A percentile compares a stretch with the other conserved stretches of the same genome.
These are phyloP conservation scores for Ostrea edulis DNA, from an alignment of 1,140 invertebrate species.

Conservation along the genomic window DNA sequence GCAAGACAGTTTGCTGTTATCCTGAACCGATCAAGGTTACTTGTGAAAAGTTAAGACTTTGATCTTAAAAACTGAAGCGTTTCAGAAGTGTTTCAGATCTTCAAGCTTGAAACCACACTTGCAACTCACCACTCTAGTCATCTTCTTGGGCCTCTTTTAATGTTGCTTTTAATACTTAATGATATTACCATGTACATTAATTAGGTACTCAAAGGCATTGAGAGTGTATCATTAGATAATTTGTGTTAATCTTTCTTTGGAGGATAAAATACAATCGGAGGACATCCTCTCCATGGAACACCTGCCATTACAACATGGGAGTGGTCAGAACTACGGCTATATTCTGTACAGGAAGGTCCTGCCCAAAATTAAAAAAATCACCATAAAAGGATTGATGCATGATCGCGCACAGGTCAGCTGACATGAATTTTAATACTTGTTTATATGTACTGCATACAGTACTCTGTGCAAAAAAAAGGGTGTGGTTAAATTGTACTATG, in stretches of 20 bases:
- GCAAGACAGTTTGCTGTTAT: too few species aligned
- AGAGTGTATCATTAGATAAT: not conserved
- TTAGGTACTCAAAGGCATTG: not conserved
- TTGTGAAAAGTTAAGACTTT: too few species aligned
- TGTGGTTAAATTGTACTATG: too few species aligned
- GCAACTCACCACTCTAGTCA: too few species aligned
- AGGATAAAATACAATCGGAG: not conserved
- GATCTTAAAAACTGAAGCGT: too few species aligned
- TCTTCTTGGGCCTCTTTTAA: too few species aligned
- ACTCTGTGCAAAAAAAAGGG: too few species aligned
- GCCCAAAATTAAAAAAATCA: conserved; percentile 64
- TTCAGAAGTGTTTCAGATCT: too few species aligned
- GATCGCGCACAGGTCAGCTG: conserved; percentile 49
- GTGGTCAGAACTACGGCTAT: conserved; percentile 83
- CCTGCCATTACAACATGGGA: conserved; percentile 81
- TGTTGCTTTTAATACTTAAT: too few species aligned
- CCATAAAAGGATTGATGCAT: conserved; percentile 40
- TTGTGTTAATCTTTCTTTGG: not conserved
- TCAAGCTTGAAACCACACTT: too few species aligned
- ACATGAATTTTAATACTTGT: not conserved
- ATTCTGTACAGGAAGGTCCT: conserved; percentile 81
- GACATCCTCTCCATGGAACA: conserved; percentile 81
- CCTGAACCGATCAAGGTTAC: too few species aligned
- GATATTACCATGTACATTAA: not conserved
- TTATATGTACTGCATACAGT: too few species aligned